phyloP scores from a whole-genome alignment of 1,140 invertebrate species.

The Venustaconcha ellipsiformis region DNA sequence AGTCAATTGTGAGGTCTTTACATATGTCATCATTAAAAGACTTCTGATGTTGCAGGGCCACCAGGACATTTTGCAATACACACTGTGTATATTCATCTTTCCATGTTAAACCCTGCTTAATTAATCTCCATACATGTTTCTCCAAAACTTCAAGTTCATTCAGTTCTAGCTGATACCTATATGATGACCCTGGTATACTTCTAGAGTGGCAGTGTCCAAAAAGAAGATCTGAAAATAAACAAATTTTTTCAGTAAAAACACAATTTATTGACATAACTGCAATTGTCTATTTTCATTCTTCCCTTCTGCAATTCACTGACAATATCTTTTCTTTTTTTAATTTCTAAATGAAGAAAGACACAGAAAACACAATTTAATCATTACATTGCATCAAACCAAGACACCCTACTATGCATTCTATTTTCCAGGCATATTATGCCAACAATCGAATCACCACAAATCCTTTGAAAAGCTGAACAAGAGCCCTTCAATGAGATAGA shows the following conservation, averaged over 20 bases:
- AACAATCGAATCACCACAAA: no score
- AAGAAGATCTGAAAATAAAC: constrained; percentile 46
- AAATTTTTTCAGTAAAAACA: neutral
- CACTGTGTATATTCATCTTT: constrained; percentile 56
- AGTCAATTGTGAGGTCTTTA: constrained; percentile 36
- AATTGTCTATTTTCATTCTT: no score
- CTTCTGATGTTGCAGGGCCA: constrained; percentile 30
- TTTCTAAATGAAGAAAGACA: no score
- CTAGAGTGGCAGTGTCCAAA: constrained; percentile 44
- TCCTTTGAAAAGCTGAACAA: no score
- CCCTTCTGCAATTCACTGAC: no score
- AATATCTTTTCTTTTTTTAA: no score
- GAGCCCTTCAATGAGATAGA: no score
- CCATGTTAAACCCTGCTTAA: constrained; percentile 49
- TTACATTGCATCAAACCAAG: no score
- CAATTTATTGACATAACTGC: no score
- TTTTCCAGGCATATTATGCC: no score
- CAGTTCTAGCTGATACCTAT: constrained; percentile 32
- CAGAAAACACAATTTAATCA: no score
- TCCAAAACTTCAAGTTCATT: constrained; percentile 41
- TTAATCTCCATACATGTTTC: constrained; percentile 35
- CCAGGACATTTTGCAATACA: constrained; percentile 49
- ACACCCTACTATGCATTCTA: no score
- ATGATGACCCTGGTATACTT: constrained; percentile 14
- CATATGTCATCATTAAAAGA: constrained; percentile 35